Percentiles rank a stretch among this genome's conserved stretches.
Conservation (phyloP, 2,797 vertebrate species). For the Phyllotis vaccarum region DNA sequence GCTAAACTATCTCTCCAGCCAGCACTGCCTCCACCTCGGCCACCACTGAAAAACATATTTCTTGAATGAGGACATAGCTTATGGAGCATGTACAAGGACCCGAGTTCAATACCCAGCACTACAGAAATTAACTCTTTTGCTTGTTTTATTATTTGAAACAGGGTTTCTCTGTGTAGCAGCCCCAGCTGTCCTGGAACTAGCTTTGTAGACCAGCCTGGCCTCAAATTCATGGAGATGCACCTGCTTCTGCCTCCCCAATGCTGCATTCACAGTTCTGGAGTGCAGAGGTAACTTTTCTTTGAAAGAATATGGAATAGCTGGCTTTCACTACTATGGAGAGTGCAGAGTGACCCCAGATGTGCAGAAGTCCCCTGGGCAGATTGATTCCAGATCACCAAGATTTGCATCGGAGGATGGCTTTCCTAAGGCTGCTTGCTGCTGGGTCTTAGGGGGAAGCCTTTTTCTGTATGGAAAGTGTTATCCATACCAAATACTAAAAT, state of each 20-base stretch:
- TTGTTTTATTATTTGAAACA: not conserved
- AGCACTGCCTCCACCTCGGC: too few species aligned
- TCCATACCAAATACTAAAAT: not conserved
- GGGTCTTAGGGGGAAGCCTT: not conserved
- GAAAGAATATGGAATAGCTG: not conserved
- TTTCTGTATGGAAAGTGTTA: not conserved
- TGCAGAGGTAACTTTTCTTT: not conserved
- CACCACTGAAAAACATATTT: not conserved
- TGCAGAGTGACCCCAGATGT: not conserved
- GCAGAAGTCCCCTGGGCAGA: not conserved
- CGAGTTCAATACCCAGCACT: not conserved
- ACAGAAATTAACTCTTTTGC: not conserved
- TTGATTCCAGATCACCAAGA: not conserved
- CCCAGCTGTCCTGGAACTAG: not conserved
- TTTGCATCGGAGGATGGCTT: not conserved
- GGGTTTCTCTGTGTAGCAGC: not conserved
- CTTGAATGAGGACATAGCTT: not conserved
- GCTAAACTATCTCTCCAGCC: not conserved
- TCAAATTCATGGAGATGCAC: not conserved
- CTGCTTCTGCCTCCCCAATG: not conserved
- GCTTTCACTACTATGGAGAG: too few species aligned
- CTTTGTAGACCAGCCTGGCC: not conserved
- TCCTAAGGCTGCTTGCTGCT: not conserved
- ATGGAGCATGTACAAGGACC: not conserved
- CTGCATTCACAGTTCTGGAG: not conserved